These are phyloP conservation scores for Brachionus koreanus DNA, from an alignment of 1,140 invertebrate species.

Conservation along the genomic window DNA sequence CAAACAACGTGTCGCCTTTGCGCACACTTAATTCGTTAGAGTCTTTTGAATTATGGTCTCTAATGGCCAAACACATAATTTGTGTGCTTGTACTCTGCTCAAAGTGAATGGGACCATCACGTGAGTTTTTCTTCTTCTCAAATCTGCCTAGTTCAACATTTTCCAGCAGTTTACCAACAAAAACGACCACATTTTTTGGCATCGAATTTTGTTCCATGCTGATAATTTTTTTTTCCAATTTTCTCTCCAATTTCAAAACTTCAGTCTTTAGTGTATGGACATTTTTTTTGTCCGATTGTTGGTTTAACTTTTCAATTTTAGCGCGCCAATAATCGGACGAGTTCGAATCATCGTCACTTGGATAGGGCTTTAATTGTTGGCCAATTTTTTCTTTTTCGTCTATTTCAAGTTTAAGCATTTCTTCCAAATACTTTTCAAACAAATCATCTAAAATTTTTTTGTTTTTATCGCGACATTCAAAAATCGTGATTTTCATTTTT, in stretches of 20 bases:
- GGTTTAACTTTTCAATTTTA: background rate
- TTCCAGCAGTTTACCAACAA: background rate
- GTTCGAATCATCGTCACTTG: slow-evolving; percentile 14
- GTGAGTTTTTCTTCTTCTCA: background rate
- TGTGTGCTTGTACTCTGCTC: no score
- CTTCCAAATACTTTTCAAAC: background rate
- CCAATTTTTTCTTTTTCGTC: background rate
- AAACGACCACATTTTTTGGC: background rate
- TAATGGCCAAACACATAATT: background rate
- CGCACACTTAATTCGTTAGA: background rate
- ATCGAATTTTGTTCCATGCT: background rate
- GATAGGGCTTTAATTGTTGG: slow-evolving; percentile 1
- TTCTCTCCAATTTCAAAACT: background rate
- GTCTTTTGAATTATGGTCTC: background rate
- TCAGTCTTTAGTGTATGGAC: background rate
- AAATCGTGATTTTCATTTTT: background rate
- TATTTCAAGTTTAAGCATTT: background rate
- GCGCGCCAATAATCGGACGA: background rate
- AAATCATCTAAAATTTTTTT: background rate
- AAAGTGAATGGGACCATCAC: background rate
- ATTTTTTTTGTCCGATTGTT: background rate
- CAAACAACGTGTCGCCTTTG: background rate
- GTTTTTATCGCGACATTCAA: background rate
- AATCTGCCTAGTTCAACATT: background rate
- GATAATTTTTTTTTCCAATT: background rate